Evolutionary conservation across 2,797 vertebrate species (phyloP).

Genomic region (Coracias cyanogaster): DNA sequence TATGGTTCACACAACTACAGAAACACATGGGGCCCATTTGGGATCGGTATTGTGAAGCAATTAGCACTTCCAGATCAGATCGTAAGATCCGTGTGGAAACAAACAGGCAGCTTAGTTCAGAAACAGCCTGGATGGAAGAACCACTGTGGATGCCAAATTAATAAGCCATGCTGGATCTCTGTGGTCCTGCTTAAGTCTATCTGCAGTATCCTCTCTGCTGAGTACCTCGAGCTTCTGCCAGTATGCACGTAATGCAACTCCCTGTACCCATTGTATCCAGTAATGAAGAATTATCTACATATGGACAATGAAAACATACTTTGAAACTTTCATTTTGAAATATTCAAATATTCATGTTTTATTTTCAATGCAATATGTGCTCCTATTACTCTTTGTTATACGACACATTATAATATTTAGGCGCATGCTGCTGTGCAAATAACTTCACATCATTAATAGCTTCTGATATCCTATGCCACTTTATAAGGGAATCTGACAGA

Average conservation of each 20-base stretch:
- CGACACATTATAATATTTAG: not conserved
- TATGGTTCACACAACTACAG: not conserved
- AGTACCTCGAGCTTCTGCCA: not conserved
- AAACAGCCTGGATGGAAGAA: not conserved
- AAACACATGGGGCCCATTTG: not conserved
- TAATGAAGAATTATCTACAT: not conserved
- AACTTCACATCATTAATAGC: not conserved
- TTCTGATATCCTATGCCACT: not conserved
- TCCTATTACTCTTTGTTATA: not conserved
- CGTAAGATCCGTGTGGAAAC: not conserved
- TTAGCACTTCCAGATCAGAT: not conserved
- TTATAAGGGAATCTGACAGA: not conserved
- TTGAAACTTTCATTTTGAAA: not conserved
- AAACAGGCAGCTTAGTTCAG: not conserved
- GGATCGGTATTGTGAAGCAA: not conserved
- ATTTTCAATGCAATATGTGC: too few relatives aligned
- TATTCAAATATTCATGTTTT: too few relatives aligned
- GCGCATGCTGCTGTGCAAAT: not conserved
- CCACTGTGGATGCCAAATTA: not conserved
- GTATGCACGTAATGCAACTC: not conserved
- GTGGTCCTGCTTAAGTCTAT: not conserved
- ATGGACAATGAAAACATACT: not conserved
- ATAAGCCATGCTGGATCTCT: not conserved
- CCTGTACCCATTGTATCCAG: not conserved
- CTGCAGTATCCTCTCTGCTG: not conserved